Evolutionary conservation across 30 jellyfish, hydroid and myxozoan species (phyloP).

Genomic region (Sanderia malayensis): DNA sequence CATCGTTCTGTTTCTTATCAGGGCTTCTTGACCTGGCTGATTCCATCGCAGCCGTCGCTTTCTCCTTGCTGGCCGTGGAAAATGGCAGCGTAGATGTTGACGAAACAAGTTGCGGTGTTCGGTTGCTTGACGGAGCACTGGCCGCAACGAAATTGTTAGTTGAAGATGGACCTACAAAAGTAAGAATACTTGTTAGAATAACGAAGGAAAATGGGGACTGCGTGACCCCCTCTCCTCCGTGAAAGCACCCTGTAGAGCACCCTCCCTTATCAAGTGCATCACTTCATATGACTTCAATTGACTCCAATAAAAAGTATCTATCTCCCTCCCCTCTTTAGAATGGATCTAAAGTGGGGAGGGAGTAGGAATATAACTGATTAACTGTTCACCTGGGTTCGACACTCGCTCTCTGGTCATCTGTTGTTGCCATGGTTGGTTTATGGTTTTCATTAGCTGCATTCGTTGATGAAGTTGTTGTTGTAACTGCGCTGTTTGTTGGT

Average conservation of each 20-base stretch:
- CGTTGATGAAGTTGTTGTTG: constrained; percentile 27
- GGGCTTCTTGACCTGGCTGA: constrained; percentile 5
- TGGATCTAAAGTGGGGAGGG: too few species aligned
- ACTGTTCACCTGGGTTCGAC: neutral
- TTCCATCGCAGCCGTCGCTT: neutral
- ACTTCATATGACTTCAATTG: too few species aligned
- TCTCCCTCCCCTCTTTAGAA: too few species aligned
- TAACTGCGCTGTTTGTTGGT: constrained; percentile 10
- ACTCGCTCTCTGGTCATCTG: constrained; percentile 16
- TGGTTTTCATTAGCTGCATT: neutral
- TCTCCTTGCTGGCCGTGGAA: neutral
- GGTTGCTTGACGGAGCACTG: neutral
- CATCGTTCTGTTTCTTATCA: constrained; percentile 6
- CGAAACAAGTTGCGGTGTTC: neutral
- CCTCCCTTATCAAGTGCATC: too few species aligned
- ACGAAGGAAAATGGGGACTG: too few species aligned
- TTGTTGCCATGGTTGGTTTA: constrained; percentile 4
- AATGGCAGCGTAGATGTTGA: neutral
- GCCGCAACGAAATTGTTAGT: neutral
- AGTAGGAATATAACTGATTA: too few species aligned
- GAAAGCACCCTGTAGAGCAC: too few species aligned
- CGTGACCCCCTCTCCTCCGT: too few species aligned
- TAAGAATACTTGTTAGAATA: too few species aligned
- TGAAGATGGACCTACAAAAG: too few species aligned
- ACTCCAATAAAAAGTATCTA: too few species aligned